Conservation (phyloP, 2,113 vertebrate genomes). For the Promerops cafer region DNA sequence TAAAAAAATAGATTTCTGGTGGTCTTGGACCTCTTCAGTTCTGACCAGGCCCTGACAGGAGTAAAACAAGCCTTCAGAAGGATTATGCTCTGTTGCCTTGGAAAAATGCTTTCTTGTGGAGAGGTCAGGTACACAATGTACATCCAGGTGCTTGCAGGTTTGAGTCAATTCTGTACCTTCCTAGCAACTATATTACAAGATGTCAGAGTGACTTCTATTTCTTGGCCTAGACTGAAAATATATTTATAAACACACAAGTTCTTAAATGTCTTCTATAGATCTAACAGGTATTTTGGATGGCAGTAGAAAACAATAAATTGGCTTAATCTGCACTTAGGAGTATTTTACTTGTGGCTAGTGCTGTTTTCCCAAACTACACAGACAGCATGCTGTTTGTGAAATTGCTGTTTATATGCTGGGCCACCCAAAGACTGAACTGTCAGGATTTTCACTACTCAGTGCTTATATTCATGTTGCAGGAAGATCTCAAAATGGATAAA, state of each 20-base stretch:
- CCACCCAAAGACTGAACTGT: background rate
- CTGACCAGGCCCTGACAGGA: background rate
- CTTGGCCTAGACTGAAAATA: background rate
- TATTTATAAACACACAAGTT: rapidly evolving
- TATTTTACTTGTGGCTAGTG: background rate
- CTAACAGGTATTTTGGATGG: background rate
- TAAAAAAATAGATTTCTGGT: background rate
- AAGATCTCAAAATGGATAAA: background rate
- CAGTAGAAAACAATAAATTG: background rate
- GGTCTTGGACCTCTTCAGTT: background rate
- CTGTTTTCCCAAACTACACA: background rate
- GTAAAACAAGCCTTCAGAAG: background rate
- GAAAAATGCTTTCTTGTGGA: background rate
- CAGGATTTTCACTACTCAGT: background rate
- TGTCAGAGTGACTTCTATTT: background rate
- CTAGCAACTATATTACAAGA: background rate
- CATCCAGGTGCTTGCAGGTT: background rate
- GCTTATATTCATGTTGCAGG: background rate
- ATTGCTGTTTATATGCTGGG: background rate
- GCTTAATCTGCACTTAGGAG: background rate
- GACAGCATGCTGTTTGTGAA: background rate
- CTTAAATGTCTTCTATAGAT: background rate
- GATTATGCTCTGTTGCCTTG: background rate
- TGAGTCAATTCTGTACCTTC: background rate
- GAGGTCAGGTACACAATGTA: background rate